Evolutionary conservation across 1,140 invertebrate genomes (phyloP).

Genomic region (Metaphire vulgaris): DNA sequence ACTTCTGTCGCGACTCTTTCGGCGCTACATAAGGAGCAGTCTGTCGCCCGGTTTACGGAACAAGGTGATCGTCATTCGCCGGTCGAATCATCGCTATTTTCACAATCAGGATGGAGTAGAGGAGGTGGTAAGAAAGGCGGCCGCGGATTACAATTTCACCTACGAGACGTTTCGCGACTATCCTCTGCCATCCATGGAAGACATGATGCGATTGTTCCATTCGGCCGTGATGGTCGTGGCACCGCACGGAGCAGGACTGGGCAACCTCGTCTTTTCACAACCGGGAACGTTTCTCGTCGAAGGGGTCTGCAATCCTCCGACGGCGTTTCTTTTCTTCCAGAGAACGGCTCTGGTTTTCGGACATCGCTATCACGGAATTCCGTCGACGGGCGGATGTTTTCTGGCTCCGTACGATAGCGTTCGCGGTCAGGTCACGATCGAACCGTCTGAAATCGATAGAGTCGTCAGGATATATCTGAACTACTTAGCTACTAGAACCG

Average conservation of each 20-base stretch:
- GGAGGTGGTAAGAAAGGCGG: constrained; percentile 1
- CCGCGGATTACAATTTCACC: not conserved
- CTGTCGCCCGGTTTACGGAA: too few relatives aligned
- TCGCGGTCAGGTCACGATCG: constrained; percentile 1
- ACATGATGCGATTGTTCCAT: constrained; percentile 6
- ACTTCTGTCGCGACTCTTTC: too few relatives aligned
- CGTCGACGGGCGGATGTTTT: constrained; percentile 19
- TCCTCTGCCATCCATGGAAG: constrained; percentile 8
- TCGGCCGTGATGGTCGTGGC: constrained; percentile 15
- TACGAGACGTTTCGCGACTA: constrained; percentile 11
- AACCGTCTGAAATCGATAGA: not conserved
- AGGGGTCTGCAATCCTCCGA: constrained; percentile 20
- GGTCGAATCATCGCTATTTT: too few relatives aligned
- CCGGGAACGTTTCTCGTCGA: constrained; percentile 21
- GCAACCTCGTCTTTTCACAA: constrained; percentile 6
- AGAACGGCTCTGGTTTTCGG: constrained; percentile 13
- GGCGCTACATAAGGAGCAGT: too few relatives aligned
- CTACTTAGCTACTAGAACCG: too few relatives aligned
- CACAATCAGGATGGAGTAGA: too few relatives aligned
- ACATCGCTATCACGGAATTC: constrained; percentile 15
- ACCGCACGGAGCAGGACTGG: too few relatives aligned
- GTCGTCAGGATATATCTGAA: too few relatives aligned
- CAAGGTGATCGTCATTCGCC: too few relatives aligned
- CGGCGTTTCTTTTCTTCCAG: constrained; percentile 23
- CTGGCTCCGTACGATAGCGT: too few relatives aligned